Base-by-base conservation (phyloP, 2,797 vertebrate species). In the Cichlasoma orientale region DNA sequence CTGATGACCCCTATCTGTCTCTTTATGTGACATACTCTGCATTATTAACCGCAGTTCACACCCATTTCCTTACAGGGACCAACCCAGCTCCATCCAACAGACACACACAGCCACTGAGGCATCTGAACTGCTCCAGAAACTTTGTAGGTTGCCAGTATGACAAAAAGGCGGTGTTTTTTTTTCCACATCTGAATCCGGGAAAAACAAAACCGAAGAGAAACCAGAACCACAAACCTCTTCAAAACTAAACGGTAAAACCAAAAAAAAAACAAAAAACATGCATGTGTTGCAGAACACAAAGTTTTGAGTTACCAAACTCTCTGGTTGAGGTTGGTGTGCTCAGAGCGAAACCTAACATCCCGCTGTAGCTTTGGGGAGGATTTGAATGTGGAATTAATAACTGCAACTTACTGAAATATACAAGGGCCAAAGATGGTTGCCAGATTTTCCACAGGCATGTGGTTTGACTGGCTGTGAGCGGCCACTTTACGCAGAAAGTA, bases 401-500 rank as follows among this genome's bases (percentile, higher is more conserved):
- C 31, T 57, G 41, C 21, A 18, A 93, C 95, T 95, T 90, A 96
- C 96, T 89, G 95, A 87, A 97, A 97, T 74, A 97, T 87, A 72
- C 93, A 94, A 54, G 96, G 96, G 69, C 96, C 95, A 84, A 97
- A 96, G 72, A 96, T 92, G 27, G 93, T 84, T 13, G 96, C 94
- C 56, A 97, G 89, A 80, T 96, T 96, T 90, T 97, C 95, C 82
- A 95, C 70, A 41, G 95, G 95, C 96, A 96, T 97, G 73, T 94
- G 94, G 91, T 97, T 97, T 71, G 86, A 92, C 10, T 94, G 89
- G 80, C 95, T 96, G 74, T 95, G 74, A 21, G 89, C 79, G 1
- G 95, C 93, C 72, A 96, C 95, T 85, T 92, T 95, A 57, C 88
- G 86, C 69, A 97, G 86, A 89, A 97, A 97, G 86, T 91, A 89